Evolutionary conservation across 2,113 vertebrate genomes (phyloP), one percentile per base, ranked within the genome.

Genomic region (Gavia stellata): DNA sequence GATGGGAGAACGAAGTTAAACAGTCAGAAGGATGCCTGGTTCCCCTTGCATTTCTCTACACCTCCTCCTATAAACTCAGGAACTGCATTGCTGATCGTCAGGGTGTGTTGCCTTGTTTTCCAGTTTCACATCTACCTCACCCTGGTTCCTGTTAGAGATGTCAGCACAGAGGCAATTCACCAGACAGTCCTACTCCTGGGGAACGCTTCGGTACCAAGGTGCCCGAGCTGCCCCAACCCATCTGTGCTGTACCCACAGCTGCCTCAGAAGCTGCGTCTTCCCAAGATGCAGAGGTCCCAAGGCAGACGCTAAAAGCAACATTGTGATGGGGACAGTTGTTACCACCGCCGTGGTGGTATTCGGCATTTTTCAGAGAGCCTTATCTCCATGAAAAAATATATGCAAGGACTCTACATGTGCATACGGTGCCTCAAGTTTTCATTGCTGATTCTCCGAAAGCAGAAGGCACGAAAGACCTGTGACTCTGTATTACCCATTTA

Each of bases 251-350:
- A 34, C 25, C 73, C 42, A 34, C 36, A 40, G 17, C 40, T 52
- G 56, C 20, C 62, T 66, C 79, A 52, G 83, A 42, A 94, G 52
- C 33, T 38, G 44, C 67, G 65, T 52, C 62, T 47, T 52, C 44
- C 53, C 4, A 0, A 16, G 34, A 38, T 17, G n/a, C 66, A 55
- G 62, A 3, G 17, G 49, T 26, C 45, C 24, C 67, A 45, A 34
- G 8, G 50, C 73, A 89, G 45, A 49, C 0, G 2, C n/a, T 55
- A 31, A 92, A 58, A 77, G 26, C 44, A 82, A 16, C 3, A 3
- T 4, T 2, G 0, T 1, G 1, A 50, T 11, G 26, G 59, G 28
- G 26, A 65, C 17, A 36, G 59, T 12, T 36, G 36, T 34, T 29
- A 44, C 3, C 25, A 42, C 47, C 55, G 70, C 61, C 44, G 7